These are phyloP conservation scores for Diplodus sargus DNA, from an alignment of 2,797 vertebrate species.

Conservation along the genomic window DNA sequence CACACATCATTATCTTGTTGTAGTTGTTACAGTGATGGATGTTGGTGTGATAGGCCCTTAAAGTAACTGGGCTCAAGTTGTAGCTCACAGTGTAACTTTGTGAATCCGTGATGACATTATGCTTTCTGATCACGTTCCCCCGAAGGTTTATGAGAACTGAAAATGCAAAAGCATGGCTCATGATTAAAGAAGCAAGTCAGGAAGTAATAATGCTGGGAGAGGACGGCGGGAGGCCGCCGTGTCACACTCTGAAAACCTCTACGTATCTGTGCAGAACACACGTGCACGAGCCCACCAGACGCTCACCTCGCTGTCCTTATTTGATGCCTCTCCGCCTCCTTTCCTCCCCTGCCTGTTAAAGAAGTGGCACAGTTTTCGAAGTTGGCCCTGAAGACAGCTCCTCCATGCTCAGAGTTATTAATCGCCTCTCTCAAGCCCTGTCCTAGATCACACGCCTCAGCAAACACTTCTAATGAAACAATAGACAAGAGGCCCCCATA, in stretches of 20 bases:
- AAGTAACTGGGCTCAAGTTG: neutral
- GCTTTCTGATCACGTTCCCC: neutral
- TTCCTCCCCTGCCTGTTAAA: slow-evolving; percentile 39
- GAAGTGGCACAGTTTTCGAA: slow-evolving; percentile 79
- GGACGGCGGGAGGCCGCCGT: too few relatives aligned
- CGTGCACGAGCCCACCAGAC: neutral
- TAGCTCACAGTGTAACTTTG: neutral
- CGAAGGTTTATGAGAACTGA: neutral
- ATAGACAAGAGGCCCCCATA: slow-evolving; percentile 68
- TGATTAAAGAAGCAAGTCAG: neutral
- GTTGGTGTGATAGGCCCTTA: neutral
- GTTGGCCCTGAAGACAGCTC: slow-evolving; percentile 74
- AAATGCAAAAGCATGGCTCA: neutral
- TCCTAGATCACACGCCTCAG: slow-evolving; percentile 84
- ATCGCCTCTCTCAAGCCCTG: slow-evolving; percentile 82
- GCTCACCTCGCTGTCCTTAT: slow-evolving; percentile 62
- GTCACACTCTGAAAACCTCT: neutral
- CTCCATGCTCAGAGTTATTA: slow-evolving; percentile 80
- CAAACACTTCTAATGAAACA: slow-evolving; percentile 80
- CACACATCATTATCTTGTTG: too few relatives aligned
- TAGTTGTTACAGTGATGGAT: neutral
- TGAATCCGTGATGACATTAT: neutral
- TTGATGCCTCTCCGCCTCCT: slow-evolving; percentile 45
- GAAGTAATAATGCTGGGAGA: too few relatives aligned
- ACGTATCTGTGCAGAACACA: slow-evolving; percentile 29